A percentile compares a stretch with the other conserved stretches of the same genome.
phyloP scores from a whole-genome alignment of 2,888 invertebrate species.

The Stenodera caucasica region DNA sequence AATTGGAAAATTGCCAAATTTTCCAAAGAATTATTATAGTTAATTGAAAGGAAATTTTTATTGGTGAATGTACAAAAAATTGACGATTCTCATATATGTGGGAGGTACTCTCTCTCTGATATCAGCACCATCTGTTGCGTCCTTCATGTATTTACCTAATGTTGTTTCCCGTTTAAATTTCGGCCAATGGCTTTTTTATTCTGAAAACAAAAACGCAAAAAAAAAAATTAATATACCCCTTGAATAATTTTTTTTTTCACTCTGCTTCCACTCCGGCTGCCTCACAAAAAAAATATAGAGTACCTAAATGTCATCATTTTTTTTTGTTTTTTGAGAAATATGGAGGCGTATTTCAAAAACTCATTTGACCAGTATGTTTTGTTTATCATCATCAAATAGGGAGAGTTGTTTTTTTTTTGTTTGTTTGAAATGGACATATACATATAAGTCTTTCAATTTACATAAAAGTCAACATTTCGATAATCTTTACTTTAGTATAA shows the following conservation, averaged over 20 bases:
- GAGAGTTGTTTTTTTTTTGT: constrained; percentile 31
- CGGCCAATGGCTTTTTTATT: constrained; percentile 7
- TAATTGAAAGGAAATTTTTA: constrained; percentile 24
- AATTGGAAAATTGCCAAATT: neutral
- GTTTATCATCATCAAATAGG: constrained; percentile 43
- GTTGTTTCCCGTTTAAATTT: constrained; percentile 17
- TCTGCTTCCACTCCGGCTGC: no score
- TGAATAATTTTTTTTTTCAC: no score
- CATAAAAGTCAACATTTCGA: constrained; percentile 53
- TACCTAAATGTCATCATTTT: no score
- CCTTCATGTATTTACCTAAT: constrained; percentile 40
- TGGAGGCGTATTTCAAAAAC: constrained; percentile 48
- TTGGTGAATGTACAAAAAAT: constrained; percentile 33
- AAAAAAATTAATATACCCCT: neutral
- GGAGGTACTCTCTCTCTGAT: constrained; percentile 27
- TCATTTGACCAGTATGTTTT: constrained; percentile 54
- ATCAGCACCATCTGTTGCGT: constrained; percentile 44
- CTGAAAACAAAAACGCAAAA: no score
- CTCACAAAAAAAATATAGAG: no score
- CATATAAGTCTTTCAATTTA: constrained; percentile 53
- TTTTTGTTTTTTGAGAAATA: no score
- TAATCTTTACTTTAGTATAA: constrained; percentile 48
- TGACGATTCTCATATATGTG: constrained; percentile 18
- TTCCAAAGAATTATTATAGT: neutral
- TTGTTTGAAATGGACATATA: no score